Percentiles rank a stretch among this genome's conserved stretches.
phyloP scores from a whole-genome alignment of 2,797 vertebrate species.

The Brachyalestes nurse region DNA sequence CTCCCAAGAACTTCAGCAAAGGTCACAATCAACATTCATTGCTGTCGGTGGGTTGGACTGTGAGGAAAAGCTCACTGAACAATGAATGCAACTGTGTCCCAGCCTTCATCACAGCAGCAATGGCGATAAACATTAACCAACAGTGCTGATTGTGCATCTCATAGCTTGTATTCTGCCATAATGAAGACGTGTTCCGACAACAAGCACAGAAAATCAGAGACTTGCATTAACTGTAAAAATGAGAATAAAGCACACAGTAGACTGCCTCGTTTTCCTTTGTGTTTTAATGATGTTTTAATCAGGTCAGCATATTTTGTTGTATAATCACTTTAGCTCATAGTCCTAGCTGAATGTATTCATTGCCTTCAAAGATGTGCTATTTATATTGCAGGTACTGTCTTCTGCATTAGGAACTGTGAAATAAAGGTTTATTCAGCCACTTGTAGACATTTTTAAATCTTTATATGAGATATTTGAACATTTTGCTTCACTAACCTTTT shows the following conservation, averaged over 20 bases:
- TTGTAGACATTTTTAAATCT: background rate
- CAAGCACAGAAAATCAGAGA: slow-evolving; percentile 9
- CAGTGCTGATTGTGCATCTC: slow-evolving; percentile 32
- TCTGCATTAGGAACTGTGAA: background rate
- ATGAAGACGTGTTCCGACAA: slow-evolving; percentile 6
- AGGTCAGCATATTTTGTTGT: background rate
- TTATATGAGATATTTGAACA: background rate
- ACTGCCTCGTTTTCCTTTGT: background rate
- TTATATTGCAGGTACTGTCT: background rate
- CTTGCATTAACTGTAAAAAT: slow-evolving; percentile 16
- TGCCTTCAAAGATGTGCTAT: background rate
- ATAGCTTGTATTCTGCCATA: slow-evolving; percentile 24
- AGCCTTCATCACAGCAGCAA: slow-evolving; percentile 74
- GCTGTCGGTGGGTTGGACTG: slow-evolving; percentile 99
- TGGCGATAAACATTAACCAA: slow-evolving; percentile 28
- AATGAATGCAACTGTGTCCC: slow-evolving; percentile 99
- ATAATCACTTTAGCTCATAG: background rate
- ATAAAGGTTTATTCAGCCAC: slow-evolving; percentile 10
- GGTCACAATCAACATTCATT: slow-evolving; percentile 99
- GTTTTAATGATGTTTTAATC: slow-evolving; percentile 1
- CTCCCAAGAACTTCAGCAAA: slow-evolving; percentile 73
- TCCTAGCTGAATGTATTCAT: background rate
- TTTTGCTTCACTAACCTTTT: background rate
- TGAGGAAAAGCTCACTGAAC: slow-evolving; percentile 99
- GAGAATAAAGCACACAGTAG: slow-evolving; percentile 10